Evolutionary conservation across 1,140 invertebrate species (phyloP), one percentile per base, ranked within the genome.

Genomic region (Holotrichia oblita): DNA sequence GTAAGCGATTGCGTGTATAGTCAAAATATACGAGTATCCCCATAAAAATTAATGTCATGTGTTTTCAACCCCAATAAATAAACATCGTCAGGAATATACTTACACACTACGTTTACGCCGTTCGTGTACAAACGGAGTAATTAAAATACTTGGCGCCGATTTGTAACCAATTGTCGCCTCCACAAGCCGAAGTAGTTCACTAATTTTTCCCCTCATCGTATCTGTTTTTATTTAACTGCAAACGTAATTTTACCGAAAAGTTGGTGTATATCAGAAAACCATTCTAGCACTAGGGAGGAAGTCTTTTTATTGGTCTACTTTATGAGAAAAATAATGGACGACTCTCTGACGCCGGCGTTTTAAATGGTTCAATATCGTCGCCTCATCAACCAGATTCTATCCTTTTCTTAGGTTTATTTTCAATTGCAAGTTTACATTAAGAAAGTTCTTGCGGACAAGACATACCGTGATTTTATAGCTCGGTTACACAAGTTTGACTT

Each of bases 131-230:
- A 27, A 64, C 22, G 61, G 61, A 2, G 61, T 22, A 64, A 64
- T 64, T 64, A 64, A 64, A 27, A 64, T 64, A 64, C 61, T 64
- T 27, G 61, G 61, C 61, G 61, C 61, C 61, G 61, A 64, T 48
- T 20, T 17, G 17, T 64, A 64, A 22, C 61, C 61, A 9, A 64
- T 64, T 64, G 61, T 64, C 61, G 61, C 24, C 61, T 20, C 61
- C 61, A 27, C 61, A 64, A 64, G 22, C 61, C 61, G 17, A 64
- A 64, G 9, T 20, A 27, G 61, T 64, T 64, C 61, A 64, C 61
- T 64, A 64, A 24, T n/a, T 64, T 64, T 64, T 27, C 61, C 8
- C 61, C 24, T 3, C 17, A 64, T 20, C 61, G 9, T 20, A 20
- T 27, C 61, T 64, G 61, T 64, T 64, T 64, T 64, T 64, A 64